Evolutionary conservation across 2,113 vertebrate species (phyloP), one percentile per base, ranked within the genome.

Genomic region (Cochlearius cochlearius): DNA sequence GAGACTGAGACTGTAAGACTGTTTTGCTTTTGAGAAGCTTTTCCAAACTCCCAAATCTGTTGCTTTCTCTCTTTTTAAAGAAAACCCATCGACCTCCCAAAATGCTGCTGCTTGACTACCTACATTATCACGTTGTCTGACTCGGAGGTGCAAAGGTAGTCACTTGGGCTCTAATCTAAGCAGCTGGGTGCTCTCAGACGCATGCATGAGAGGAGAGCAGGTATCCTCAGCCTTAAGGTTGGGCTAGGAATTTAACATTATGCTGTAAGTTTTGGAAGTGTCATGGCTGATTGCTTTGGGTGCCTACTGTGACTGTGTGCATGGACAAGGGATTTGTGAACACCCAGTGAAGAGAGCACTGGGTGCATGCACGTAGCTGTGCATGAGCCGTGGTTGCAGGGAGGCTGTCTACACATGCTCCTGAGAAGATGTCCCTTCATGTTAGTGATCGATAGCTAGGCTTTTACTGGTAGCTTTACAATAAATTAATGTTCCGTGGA

Each of bases 331-430:
- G 74, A 1, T 50, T 52, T 72, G 50, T 38, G 81, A 25, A 4
- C 1, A 5, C 34, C 47, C 17, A 1, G 49, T 4, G 41, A 49
- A 27, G 88, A 29, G 32, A 21, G 62, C 23, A 2, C 25, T 17
- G 47, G 53, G 2, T 23, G 9, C 9, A 1, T 0, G 17, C 21
- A 2, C 1, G 0, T 7, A 15, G 73, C 69, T 41, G 50, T 0
- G 3, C 23, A 41, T 23, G 73, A 62, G 47, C 69, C 32, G 47
- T 23, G 62, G 19, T 4, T 50, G 56, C 0, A 2, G 36, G 38
- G 12, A 0, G 1, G 16, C 23, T 59, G 45, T 15, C 26, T 5
- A 1, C 10, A 0, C 10, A 9, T 17, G 5, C 4, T 12, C 62
- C 58, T 55, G 86, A 77, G 49, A 36, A 47, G 56, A 13, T 17